These are phyloP conservation scores for Microtus obscurus DNA, from an alignment of 2,797 vertebrate genomes.

Conservation along the genomic window DNA sequence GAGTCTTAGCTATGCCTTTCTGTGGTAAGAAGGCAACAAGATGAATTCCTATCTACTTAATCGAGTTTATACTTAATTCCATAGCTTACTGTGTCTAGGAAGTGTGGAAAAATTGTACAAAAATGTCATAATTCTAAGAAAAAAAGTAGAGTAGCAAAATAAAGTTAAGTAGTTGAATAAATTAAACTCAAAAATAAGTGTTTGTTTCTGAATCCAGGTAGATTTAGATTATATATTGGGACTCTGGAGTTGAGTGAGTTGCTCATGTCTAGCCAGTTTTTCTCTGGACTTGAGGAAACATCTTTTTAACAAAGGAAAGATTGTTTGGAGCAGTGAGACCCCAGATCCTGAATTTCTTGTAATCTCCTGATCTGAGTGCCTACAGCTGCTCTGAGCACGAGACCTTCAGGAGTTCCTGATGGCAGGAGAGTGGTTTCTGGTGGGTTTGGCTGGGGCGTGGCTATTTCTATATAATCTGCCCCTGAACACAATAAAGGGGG, in stretches of 20 bases:
- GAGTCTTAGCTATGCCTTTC: background rate
- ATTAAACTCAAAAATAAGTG: background rate
- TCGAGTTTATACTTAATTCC: constrained; percentile 57
- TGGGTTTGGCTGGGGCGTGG: too few relatives aligned
- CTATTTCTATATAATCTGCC: too few relatives aligned
- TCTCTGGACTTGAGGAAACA: constrained; percentile 20
- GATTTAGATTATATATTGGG: background rate
- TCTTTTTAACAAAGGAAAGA: background rate
- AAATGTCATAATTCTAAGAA: background rate
- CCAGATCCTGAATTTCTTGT: too few relatives aligned
- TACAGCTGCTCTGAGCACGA: too few relatives aligned
- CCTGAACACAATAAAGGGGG: too few relatives aligned
- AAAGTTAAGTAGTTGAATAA: constrained; percentile 32
- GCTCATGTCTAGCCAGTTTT: constrained; percentile 23
- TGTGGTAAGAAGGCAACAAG: background rate
- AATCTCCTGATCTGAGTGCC: too few relatives aligned
- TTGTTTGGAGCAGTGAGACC: too few relatives aligned
- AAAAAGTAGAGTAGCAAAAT: constrained; percentile 43
- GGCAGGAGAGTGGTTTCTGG: too few relatives aligned
- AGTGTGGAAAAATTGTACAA: background rate
- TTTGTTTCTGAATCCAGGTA: background rate
- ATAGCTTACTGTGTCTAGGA: constrained; percentile 37
- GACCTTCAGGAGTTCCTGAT: too few relatives aligned
- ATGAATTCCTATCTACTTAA: constrained; percentile 37
- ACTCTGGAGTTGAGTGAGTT: background rate